Base-by-base conservation (phyloP, 2,888 invertebrate species). In the Xestoiulus laeticollis region DNA sequence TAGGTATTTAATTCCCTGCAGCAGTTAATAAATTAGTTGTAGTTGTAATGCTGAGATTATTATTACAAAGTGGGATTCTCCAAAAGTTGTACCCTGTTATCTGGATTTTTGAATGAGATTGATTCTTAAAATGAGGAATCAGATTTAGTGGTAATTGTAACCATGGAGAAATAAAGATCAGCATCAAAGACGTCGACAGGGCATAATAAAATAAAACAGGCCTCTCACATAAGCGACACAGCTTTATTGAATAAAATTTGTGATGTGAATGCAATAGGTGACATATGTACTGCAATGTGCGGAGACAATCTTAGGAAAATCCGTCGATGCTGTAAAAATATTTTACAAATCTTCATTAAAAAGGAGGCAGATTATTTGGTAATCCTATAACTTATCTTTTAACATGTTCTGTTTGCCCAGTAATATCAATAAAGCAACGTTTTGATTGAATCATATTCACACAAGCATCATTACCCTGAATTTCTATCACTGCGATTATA, bases 1-100 rank as follows among this genome's bases (percentile, higher is more conserved):
- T n/a, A n/a, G 78, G 78, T 78, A 78, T 78, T 78, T 78, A 78
- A 78, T 78, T 78, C 78, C 78, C 78, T 16, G 26, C 26, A 78
- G 78, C 30, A 78, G 78, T 78, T 30, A 14, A 78, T 26, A 30
- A 78, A 78, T 78, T 30, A 78, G 26, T 78, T 26, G 14, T 14
- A 16, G 78, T 30, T 78, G 26, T 16, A 14, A 30, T 30, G 30
- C 30, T 26, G 2, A 78, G 78, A 78, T 78, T 30, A 30, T 30
- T 78, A 78, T 30, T 78, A 30, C 78, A 78, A 78, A 30, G 26
- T 78, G 78, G 30, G 78, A 78, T 78, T 78, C 78, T 12, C 30
- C n/a, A 14, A 30, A 78, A 30, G 26, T 78, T 30, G 30, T 14
- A 30, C 30, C 30, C 1, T 78, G 10, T 78, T 78, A 78, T 78